Conservation (phyloP, 2,113 vertebrate species). For the Procapra przewalskii region DNA sequence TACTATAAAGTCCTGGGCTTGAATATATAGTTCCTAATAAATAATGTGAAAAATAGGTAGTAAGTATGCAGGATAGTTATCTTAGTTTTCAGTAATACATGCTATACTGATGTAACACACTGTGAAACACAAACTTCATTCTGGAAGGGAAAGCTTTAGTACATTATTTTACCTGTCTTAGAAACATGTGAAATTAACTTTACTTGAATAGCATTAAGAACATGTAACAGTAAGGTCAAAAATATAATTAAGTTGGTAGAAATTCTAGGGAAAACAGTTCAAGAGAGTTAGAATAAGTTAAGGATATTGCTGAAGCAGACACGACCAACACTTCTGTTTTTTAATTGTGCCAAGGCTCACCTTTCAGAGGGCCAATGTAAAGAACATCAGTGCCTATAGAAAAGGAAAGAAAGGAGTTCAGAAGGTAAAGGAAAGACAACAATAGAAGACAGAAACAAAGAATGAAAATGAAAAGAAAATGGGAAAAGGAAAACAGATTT, state of each 20-base stretch:
- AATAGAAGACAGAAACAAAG: slow-evolving; percentile 67
- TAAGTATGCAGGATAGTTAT: not conserved
- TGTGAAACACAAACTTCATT: slow-evolving; percentile 40
- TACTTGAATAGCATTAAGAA: slow-evolving; percentile 20
- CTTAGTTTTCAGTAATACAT: not conserved
- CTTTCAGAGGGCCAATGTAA: slow-evolving; percentile 99
- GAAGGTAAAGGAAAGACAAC: slow-evolving; percentile 81
- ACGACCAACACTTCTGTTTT: slow-evolving; percentile 65
- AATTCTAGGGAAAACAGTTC: slow-evolving; percentile 63
- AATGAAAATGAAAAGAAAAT: slow-evolving; percentile 65
- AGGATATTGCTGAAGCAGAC: slow-evolving; percentile 72
- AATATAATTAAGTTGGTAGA: slow-evolving; percentile 29
- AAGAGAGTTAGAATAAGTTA: slow-evolving; percentile 74
- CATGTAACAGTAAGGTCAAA: not conserved
- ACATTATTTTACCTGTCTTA: slow-evolving; percentile 40
- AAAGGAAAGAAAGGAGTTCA: slow-evolving; percentile 87
- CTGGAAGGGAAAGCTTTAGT: slow-evolving; percentile 58
- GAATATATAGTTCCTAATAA: slow-evolving; percentile 96
- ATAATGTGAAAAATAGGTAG: slow-evolving; percentile 56
- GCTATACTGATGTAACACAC: not conserved
- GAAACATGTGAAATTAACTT: slow-evolving; percentile 31
- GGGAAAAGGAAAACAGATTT: slow-evolving; percentile 5
- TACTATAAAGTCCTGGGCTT: slow-evolving; percentile 97
- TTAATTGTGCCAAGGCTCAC: slow-evolving; percentile 87
- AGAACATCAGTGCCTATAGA: slow-evolving; percentile 97